Percentiles rank a stretch among this genome's conserved stretches.
These are phyloP conservation scores for Xylocampa areola DNA, from an alignment of 2,888 invertebrate species.

Conservation along the genomic window DNA sequence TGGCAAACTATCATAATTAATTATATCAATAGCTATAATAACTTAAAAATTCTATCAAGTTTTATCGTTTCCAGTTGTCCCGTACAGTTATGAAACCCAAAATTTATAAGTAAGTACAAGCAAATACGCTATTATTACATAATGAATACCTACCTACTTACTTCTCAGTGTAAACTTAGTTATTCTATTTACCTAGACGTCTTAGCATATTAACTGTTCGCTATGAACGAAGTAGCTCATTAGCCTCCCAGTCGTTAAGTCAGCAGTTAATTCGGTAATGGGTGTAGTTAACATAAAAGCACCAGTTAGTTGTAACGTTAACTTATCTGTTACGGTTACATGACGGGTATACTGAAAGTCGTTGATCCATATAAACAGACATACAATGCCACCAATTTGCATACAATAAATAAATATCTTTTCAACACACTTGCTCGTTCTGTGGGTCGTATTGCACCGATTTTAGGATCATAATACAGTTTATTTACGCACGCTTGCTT, in stretches of 20 bases:
- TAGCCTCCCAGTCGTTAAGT: constrained; percentile 31
- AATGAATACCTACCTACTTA: neutral
- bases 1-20: too few relatives aligned
- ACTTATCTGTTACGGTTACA: constrained; percentile 30
- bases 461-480: too few relatives aligned
- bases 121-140: neutral
- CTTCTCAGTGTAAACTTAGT: constrained; percentile 19
- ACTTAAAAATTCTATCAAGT: too few relatives aligned
- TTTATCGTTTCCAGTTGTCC: neutral
- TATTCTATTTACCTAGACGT: constrained; percentile 19
- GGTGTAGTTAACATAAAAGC: constrained; percentile 25
- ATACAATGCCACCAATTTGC: too few relatives aligned
- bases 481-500: too few relatives aligned
- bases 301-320: constrained; percentile 14
- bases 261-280: constrained; percentile 51
- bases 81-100: neutral
- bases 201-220: constrained; percentile 13
- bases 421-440: too few relatives aligned
- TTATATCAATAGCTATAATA: too few relatives aligned
- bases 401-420: too few relatives aligned
- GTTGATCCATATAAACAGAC: too few relatives aligned
- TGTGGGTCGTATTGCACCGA: too few relatives aligned
- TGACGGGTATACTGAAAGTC: constrained; percentile 8
- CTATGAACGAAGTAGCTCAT: constrained; percentile 28
- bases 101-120: neutral